A percentile compares a stretch with the other conserved stretches of the same genome.
phyloP scores from a whole-genome alignment of 2,113 vertebrate genomes.

The Ariopsis seemanni region DNA sequence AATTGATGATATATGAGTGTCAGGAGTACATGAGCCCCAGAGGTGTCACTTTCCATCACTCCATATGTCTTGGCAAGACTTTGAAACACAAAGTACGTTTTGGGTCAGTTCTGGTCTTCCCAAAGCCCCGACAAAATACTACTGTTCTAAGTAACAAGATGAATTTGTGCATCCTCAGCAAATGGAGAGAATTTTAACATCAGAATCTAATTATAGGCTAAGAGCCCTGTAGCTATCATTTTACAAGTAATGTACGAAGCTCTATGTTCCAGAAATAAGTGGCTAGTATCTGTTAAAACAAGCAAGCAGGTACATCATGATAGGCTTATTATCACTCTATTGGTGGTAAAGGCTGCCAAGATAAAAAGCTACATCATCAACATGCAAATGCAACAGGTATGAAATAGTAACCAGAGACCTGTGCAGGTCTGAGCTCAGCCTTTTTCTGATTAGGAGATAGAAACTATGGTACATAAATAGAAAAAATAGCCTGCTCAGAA shows the following conservation, averaged over 20 bases:
- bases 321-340: slow-evolving; percentile 10
- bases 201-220: slow-evolving; percentile 31
- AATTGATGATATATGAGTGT: slow-evolving; percentile 41
- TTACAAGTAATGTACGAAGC: not conserved
- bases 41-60: not conserved
- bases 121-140: not conserved
- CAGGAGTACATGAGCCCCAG: slow-evolving; percentile 8
- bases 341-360: not conserved
- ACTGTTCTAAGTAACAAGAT: slow-evolving; percentile 18
- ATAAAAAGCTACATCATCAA: not conserved
- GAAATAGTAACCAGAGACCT: not conserved
- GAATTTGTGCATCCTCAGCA: slow-evolving; percentile 4
- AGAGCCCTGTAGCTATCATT: slow-evolving; percentile 26
- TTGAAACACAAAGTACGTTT: slow-evolving; percentile 31
- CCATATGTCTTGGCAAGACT: slow-evolving; percentile 11
- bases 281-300: slow-evolving; percentile 4
- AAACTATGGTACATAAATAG: too few relatives aligned
- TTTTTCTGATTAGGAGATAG: too few relatives aligned
- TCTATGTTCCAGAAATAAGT: slow-evolving; percentile 31
- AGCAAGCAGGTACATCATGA: not conserved
- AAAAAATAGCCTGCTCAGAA: too few relatives aligned
- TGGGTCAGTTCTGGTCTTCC: slow-evolving; percentile 17
- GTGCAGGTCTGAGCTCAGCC: too few relatives aligned
- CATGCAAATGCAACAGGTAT: not conserved
- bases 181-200: slow-evolving; percentile 17